Evolutionary conservation across 2,888 invertebrate species (phyloP).

Genomic region (Druceiella hillmani): DNA sequence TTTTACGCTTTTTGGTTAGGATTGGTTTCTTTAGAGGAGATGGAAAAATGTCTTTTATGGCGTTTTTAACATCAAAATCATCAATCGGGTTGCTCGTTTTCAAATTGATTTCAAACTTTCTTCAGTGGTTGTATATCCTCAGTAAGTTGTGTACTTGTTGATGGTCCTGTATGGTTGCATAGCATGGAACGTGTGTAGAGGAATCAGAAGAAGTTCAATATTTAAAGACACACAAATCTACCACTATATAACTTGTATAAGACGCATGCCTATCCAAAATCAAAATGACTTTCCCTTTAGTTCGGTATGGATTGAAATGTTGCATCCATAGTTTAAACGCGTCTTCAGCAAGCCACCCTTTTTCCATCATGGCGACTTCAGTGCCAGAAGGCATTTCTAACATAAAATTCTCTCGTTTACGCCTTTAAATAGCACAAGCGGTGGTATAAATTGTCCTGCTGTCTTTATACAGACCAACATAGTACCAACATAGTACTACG

Average conservation of each 20-base stretch:
- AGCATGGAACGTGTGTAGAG: slow-evolving; percentile 1
- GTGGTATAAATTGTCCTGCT: too few relatives aligned
- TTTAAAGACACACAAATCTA: not conserved
- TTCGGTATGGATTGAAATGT: slow-evolving; percentile 6
- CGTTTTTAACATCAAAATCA: too few relatives aligned
- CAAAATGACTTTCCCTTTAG: slow-evolving; percentile 5
- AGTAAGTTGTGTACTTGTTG: too few relatives aligned
- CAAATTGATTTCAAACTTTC: too few relatives aligned
- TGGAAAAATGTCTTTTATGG: too few relatives aligned
- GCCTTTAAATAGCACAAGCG: slow-evolving; percentile 5
- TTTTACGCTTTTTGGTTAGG: too few relatives aligned
- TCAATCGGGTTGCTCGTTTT: too few relatives aligned
- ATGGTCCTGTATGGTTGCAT: too few relatives aligned
- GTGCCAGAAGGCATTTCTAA: slow-evolving; percentile 6
- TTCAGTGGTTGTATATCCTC: too few relatives aligned
- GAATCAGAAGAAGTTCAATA: slow-evolving; percentile 1
- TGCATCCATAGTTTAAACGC: slow-evolving; percentile 10
- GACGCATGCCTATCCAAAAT: slow-evolving; percentile 8
- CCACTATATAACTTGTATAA: slow-evolving; percentile 1
- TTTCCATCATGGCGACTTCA: slow-evolving; percentile 8
- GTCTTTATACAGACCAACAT: too few relatives aligned
- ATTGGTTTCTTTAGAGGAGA: too few relatives aligned
- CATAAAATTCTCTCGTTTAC: slow-evolving; percentile 4
- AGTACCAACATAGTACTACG: too few relatives aligned
- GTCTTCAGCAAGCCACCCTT: slow-evolving; percentile 9